Base-by-base conservation (phyloP, 2,888 invertebrate genomes). In the Acrobasis suavella region DNA sequence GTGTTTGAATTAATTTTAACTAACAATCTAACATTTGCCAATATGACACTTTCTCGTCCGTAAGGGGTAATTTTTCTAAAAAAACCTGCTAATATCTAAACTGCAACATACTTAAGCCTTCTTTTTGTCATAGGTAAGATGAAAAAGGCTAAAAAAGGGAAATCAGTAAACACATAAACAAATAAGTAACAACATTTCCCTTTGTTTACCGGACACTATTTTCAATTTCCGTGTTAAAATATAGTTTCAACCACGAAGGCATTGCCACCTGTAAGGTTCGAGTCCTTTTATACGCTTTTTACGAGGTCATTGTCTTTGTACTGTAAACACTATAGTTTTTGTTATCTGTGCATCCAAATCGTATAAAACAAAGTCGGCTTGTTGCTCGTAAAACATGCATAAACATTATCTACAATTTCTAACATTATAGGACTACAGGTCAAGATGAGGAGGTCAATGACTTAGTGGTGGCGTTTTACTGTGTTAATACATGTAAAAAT, bases 261-360 rank as follows among this genome's bases (percentile, higher is more conserved):
- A 6, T 12, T 56, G 38, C 16, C 70, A 74, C 75, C 73, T 76
- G 74, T 72, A 72, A 66, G 65, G 68, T 58, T 73, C 71, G 67
- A 67, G 71, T 76, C 65, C 78, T 80, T 85, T 85, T 76, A 85
- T 76, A 80, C 70, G 66, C 70, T 69, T 87, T 91, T 91, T 86
- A 92, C 83, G 91, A 88, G 91, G 88, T 90, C 90, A 80, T 90
- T 91, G 91, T 91, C 90, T 86, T 83, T 86, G 81, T 80, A 78
- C 75, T 76, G 76, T 87, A 86, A 87, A 91, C 85, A 82, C 81
- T 49, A 32, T 32, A 85, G 83, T 85, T 84, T 84, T 83, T 78
- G 82, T 77, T 80, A 73, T 66, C 65, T 75, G 71, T 76, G 69
- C 72, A 69, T 69, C 76, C 70, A 73, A 82, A 77, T 74, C 68